Base-by-base conservation (phyloP, 2,113 vertebrate species). In the Sander lucioperca region DNA sequence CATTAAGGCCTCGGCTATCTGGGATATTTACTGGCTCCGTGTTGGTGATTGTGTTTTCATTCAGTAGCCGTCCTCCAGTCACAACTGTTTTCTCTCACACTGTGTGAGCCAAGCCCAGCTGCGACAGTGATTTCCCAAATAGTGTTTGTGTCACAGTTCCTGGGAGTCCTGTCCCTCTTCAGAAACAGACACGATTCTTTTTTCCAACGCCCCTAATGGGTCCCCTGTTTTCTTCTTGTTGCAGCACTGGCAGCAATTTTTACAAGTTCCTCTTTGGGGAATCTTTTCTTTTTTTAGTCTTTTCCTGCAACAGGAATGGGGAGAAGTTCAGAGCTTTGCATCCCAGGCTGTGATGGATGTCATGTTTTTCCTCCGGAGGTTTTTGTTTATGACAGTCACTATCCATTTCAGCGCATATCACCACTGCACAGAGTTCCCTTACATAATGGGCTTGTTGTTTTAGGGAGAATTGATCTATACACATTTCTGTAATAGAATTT, bases 341-440 rank as follows among this genome's bases (percentile, higher is more conserved):
- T 82, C 77, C 50, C 51, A 23, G 30, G n/a, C 69, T 3, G 74
- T 90, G 90, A 93, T 91, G 88, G 84, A 91, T 91, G 90, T 86
- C 87, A 86, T 79, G 84, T 80, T 89, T 80, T 89, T 91, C 75
- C 86, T 89, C 83, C 82, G 70, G 86, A 89, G 86, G 79, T 5
- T 88, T 16, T 77, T 84, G 82, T 83, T 93, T 78, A 85, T 91
- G 89, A 87, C 84, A 90, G 78, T 89, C 71, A 59, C 88, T 79
- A 90, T 91, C 84, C 81, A 78, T 89, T 88, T 59, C 65, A 30
- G 64, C 1, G 62, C 86, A 58, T 92, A 92, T 90, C 88, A 3
- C 21, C 59, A 9, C 67, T 71, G 79, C 86, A 76, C 89, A 89
- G 88, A 30, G 54, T 36, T 71, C 85, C 10, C 79, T 89, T 90